A percentile compares a stretch with the other conserved stretches of the same genome.
Conservation (phyloP, 2,113 vertebrate species). For the Electrona antarctica region DNA sequence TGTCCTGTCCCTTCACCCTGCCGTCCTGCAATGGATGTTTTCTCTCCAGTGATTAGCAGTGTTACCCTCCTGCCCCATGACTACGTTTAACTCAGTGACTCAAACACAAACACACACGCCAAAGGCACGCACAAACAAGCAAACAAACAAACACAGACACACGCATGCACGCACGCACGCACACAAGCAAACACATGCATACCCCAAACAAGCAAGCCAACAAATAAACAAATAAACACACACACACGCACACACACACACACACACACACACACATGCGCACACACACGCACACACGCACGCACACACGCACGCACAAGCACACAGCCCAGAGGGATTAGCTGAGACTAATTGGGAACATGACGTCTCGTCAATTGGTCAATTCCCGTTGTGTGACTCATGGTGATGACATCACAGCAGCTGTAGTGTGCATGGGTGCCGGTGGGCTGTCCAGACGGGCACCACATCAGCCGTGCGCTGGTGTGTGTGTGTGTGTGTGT, state of each 20-base stretch:
- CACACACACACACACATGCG: neutral
- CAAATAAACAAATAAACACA: neutral
- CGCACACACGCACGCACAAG: neutral
- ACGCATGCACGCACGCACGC: no score
- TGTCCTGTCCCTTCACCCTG: neutral
- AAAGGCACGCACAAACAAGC: no score
- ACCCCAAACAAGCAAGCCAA: neutral
- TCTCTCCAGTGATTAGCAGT: neutral
- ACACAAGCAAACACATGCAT: neutral
- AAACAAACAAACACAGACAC: no score
- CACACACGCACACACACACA: neutral
- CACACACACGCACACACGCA: no score
- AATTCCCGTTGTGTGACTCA: neutral
- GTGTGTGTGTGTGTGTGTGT: neutral
- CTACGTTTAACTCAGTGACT: neutral
- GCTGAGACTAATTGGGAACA: neutral
- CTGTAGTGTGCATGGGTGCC: neutral
- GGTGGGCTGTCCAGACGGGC: neutral
- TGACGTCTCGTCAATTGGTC: neutral
- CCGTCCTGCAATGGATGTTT: neutral
- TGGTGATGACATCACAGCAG: slow-evolving; percentile 6
- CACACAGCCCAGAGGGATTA: neutral
- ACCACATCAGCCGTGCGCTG: neutral
- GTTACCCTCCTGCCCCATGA: slow-evolving; percentile 44
- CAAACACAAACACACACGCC: no score